phyloP scores from a whole-genome alignment of 2,113 vertebrate species.

The Ia io region DNA sequence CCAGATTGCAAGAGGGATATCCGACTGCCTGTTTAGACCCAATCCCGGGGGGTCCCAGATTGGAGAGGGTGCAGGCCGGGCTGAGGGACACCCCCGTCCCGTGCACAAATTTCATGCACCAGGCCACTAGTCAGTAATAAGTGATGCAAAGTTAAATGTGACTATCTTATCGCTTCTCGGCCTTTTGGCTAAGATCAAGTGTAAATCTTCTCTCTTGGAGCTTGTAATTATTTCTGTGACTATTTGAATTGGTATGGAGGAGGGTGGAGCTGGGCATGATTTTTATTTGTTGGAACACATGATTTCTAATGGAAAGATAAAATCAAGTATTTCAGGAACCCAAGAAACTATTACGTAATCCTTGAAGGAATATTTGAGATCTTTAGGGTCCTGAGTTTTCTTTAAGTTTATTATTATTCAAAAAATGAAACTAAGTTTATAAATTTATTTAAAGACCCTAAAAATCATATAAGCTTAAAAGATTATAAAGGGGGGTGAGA shows the following conservation, averaged over 20 bases:
- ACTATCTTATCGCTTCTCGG: background rate
- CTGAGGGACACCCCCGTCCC: no score
- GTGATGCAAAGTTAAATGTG: background rate
- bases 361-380: background rate
- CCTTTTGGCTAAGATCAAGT: no score
- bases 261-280: background rate
- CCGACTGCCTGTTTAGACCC: no score
- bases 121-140: background rate
- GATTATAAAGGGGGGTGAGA: background rate
- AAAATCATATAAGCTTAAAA: background rate
- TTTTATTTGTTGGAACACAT: conserved; percentile 6
- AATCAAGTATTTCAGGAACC: background rate
- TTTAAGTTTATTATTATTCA: background rate
- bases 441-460: background rate
- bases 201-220: background rate
- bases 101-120: no score
- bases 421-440: background rate
- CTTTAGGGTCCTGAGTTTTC: background rate
- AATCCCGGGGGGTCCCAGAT: no score
- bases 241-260: background rate
- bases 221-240: background rate
- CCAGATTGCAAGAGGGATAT: no score
- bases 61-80: no score
- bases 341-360: background rate
- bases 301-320: conserved; percentile 3